Conservation (phyloP, 2,888 invertebrate genomes). For the Agrilus cyanescens region DNA sequence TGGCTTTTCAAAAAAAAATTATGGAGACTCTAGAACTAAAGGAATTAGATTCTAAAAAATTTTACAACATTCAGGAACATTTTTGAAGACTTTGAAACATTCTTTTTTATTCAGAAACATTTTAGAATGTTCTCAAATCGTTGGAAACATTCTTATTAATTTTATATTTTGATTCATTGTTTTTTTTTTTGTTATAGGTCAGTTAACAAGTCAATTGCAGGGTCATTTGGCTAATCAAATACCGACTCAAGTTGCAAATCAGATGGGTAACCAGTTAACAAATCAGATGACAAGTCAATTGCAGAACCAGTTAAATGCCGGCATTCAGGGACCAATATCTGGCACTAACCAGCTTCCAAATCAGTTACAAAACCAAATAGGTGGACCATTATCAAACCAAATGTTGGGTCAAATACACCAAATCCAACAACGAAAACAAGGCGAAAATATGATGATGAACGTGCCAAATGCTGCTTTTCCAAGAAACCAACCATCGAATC, state of each 20-base stretch:
- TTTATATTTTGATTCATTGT: too few species aligned
- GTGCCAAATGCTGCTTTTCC: constrained; percentile 34
- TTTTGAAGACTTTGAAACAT: too few species aligned
- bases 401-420: constrained; percentile 30
- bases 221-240: constrained; percentile 23
- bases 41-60: too few species aligned
- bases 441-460: constrained; percentile 34
- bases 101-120: too few species aligned
- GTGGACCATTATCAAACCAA: constrained; percentile 35
- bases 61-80: too few species aligned
- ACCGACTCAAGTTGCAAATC: constrained; percentile 35
- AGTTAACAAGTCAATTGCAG: constrained; percentile 18
- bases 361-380: constrained; percentile 21
- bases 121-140: too few species aligned
- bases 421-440: constrained; percentile 23
- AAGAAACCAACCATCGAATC: constrained; percentile 58
- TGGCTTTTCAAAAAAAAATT: too few species aligned
- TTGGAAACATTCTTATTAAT: too few species aligned
- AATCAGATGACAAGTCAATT: constrained; percentile 17
- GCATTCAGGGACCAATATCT: constrained; percentile 36
- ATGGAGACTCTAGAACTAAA: too few species aligned
- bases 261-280: constrained; percentile 31
- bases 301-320: constrained; percentile 21
- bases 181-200: constrained; percentile 1
- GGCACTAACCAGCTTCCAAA: constrained; percentile 27